Evolutionary conservation across 2,888 invertebrate genomes (phyloP).

Genomic region (Synanthedon tipuliformis): DNA sequence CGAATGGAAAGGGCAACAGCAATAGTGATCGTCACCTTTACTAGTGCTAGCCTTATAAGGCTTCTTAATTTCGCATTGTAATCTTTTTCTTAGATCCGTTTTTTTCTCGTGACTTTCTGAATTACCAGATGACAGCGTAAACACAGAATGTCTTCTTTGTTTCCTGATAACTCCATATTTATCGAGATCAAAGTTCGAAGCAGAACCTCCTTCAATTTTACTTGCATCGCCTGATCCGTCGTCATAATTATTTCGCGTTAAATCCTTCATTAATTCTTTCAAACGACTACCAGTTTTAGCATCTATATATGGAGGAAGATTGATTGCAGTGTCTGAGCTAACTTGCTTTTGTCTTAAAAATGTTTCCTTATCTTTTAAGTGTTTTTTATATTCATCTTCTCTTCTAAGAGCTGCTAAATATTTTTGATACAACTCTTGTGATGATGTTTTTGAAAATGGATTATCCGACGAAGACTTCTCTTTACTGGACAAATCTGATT

Average conservation of each 20-base stretch:
- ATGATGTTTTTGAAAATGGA: conserved; percentile 39
- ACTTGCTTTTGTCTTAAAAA: conserved; percentile 54
- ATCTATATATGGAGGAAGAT: conserved; percentile 20
- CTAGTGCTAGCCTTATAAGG: conserved; percentile 24
- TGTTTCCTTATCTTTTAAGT: conserved; percentile 48
- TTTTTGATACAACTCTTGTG: conserved; percentile 50
- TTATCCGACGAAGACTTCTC: conserved; percentile 39
- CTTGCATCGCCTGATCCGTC: conserved; percentile 63
- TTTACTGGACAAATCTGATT: conserved; percentile 45
- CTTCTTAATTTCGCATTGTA: conserved; percentile 26
- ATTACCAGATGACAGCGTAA: conserved; percentile 51
- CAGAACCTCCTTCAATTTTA: conserved; percentile 44
- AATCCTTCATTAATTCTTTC: conserved; percentile 51
- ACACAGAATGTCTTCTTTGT: conserved; percentile 55
- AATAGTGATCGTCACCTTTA: conserved; percentile 26
- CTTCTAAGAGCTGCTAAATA: conserved; percentile 49
- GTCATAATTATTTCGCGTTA: conserved; percentile 54
- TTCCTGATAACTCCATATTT: conserved; percentile 20
- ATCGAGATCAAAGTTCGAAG: conserved; percentile 23
- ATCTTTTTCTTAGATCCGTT: conserved; percentile 28
- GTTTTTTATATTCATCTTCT: conserved; percentile 48
- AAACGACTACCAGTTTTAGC: conserved; percentile 30
- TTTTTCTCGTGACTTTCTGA: conserved; percentile 32
- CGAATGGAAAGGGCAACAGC: conserved; percentile 35
- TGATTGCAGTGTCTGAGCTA: conserved; percentile 37